phyloP scores from a whole-genome alignment of 2,113 vertebrate genomes.

The Ceyx margarethae region DNA sequence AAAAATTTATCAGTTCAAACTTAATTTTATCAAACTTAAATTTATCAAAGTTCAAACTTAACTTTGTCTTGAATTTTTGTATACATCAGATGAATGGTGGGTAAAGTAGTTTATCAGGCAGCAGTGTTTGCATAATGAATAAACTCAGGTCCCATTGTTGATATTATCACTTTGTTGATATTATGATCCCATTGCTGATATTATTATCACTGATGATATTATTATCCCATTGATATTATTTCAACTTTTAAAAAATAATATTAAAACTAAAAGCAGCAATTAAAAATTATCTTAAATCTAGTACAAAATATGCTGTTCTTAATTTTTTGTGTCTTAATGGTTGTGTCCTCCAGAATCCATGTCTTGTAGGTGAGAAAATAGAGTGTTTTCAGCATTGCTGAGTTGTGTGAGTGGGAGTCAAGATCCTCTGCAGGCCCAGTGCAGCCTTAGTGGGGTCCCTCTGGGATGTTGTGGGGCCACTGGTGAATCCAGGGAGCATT shows the following conservation, averaged over 20 bases:
- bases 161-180: not conserved
- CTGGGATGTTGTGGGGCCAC: not conserved
- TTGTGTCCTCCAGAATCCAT: not conserved
- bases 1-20: not conserved
- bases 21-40: not conserved
- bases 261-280: not conserved
- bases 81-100: not conserved
- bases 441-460: not conserved
- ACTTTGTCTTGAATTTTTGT: not conserved
- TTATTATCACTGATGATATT: not conserved
- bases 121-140: not conserved
- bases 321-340: not conserved
- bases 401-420: not conserved
- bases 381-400: fast-evolving
- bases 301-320: not conserved
- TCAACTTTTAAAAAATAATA: not conserved
- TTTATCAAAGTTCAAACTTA: not conserved
- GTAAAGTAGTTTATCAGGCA: not conserved
- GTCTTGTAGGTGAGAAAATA: not conserved
- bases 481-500: not conserved
- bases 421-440: fast-evolving
- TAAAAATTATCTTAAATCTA: not conserved
- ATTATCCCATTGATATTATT: not conserved
- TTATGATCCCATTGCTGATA: not conserved
- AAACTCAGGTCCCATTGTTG: not conserved